Evolutionary conservation across 2,113 vertebrate genomes (phyloP).

Genomic region (Alligator sinensis): DNA sequence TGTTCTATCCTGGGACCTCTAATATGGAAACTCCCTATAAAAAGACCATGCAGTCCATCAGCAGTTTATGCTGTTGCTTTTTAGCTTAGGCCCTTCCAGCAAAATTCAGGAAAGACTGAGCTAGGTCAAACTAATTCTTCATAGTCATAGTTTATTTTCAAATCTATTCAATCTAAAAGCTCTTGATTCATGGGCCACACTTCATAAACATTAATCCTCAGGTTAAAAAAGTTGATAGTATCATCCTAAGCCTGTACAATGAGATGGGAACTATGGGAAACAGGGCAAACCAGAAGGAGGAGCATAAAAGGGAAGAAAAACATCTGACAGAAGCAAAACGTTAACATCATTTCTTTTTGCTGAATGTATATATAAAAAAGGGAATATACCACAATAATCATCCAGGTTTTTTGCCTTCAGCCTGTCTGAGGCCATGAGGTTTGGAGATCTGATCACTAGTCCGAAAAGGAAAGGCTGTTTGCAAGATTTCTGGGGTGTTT

Average conservation of each 20-base stretch:
- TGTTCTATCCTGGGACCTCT: slow-evolving; percentile 2
- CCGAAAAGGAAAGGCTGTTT: slow-evolving; percentile 75
- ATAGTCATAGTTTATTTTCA: slow-evolving; percentile 19
- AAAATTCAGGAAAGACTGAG: not conserved
- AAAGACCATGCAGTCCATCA: slow-evolving; percentile 25
- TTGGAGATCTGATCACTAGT: slow-evolving; percentile 76
- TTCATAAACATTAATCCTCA: not conserved
- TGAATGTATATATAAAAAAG: slow-evolving; percentile 65
- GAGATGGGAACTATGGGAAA: not conserved
- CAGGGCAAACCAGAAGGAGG: not conserved
- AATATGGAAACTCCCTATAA: not conserved
- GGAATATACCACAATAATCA: slow-evolving; percentile 73
- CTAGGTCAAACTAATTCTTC: slow-evolving; percentile 10
- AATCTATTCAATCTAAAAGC: slow-evolving; percentile 4
- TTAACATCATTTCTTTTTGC: slow-evolving; percentile 43
- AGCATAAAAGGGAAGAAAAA: slow-evolving; percentile 12
- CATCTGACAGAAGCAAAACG: slow-evolving; percentile 5
- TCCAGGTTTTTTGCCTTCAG: slow-evolving; percentile 74
- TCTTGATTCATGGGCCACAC: slow-evolving; percentile 30
- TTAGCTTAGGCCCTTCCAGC: not conserved
- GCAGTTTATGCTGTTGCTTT: slow-evolving; percentile 27
- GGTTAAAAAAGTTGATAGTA: not conserved
- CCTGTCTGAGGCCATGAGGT: slow-evolving; percentile 76
- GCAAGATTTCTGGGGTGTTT: slow-evolving; percentile 74
- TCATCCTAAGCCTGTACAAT: not conserved